A percentile compares a stretch with the other conserved stretches of the same genome.
These are phyloP conservation scores for Achatina immaculata DNA, from an alignment of 1,140 invertebrate genomes.

Conservation along the genomic window DNA sequence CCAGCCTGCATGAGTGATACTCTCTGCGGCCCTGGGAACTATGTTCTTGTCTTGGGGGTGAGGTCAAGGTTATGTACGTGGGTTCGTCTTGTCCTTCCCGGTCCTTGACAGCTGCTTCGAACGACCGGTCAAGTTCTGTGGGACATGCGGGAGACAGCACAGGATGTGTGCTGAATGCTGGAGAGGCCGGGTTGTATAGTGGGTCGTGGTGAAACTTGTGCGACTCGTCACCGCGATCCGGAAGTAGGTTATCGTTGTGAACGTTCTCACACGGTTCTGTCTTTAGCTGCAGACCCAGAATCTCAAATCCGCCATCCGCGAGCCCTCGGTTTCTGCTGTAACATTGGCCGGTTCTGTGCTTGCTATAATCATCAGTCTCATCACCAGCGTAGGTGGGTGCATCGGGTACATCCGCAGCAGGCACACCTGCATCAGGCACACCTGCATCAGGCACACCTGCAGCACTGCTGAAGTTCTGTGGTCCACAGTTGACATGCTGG, in stretches of 20 bases:
- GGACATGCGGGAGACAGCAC: not conserved
- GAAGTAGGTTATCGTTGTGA: not conserved
- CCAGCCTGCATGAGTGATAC: conserved; percentile 19
- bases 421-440: not conserved
- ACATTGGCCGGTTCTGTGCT: not conserved
- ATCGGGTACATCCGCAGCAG: not conserved
- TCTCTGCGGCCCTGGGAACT: not conserved
- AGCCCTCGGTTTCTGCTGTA: not conserved
- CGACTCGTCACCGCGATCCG: not conserved
- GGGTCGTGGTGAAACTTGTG: not conserved
- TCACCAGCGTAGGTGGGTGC: too few species aligned
- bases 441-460: not conserved
- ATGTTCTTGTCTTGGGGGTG: not conserved
- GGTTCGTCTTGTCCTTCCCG: not conserved
- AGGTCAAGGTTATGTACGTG: conserved; percentile 27
- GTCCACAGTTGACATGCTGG: not conserved
- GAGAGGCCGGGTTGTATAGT: not conserved
- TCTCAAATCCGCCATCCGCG: not conserved
- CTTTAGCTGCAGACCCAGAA: not conserved
- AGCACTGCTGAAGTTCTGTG: not conserved
- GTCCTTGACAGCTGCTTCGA: not conserved
- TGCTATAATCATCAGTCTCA: not conserved
- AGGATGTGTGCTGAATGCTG: not conserved
- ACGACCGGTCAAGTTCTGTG: not conserved
- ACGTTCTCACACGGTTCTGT: not conserved